Base-by-base conservation (phyloP, 2,888 invertebrate genomes). In the Melanostoma scalare region DNA sequence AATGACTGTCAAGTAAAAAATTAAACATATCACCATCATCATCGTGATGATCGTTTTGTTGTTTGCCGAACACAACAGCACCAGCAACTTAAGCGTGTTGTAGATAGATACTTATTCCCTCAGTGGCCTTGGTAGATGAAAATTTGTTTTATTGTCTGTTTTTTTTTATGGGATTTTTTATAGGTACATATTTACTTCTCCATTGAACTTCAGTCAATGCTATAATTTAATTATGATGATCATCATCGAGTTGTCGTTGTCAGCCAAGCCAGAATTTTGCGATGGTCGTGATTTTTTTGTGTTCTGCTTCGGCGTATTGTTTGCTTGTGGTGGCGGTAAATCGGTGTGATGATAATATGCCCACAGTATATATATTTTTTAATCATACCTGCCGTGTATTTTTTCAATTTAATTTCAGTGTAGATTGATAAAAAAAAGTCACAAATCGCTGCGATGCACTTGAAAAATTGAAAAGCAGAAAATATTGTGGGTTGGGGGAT, bases 141-240 rank as follows among this genome's bases (percentile, higher is more conserved):
- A 73, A 63, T 65, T 73, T 77, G 60, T 77, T 77, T 52, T 46
- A 60, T 58, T 71, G 50, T 63, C 55, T 61, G 42, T 68, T 58
- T 38, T 35, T 67, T 52, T 61, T 72, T 68, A 68, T 50, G 63
- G 50, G 48, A 63, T 58, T 65, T 65, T 73, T 55, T 48, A 60
- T 60, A 44, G 60, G n/a, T 60, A 61, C 61, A 63, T 63, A 63
- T 63, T 63, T 63, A 50, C 50, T 63, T 50, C 63, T 67, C 50
- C 67, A 84, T 78, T 84, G 84, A 84, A 84, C 84, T 79, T 84
- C 75, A 84, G 84, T 79, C 79, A 74, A 78, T 84, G 79, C 60
- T 84, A 84, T 84, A 84, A 78, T 84, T 84, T 84, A 78, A 84
- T 84, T 84, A 84, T 79, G 74, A 79, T 75, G 74, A 84, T 79